Evolutionary conservation across 2,888 invertebrate genomes (phyloP), one percentile per base, ranked within the genome.

Genomic region (Cordylochernes scorpioides): DNA sequence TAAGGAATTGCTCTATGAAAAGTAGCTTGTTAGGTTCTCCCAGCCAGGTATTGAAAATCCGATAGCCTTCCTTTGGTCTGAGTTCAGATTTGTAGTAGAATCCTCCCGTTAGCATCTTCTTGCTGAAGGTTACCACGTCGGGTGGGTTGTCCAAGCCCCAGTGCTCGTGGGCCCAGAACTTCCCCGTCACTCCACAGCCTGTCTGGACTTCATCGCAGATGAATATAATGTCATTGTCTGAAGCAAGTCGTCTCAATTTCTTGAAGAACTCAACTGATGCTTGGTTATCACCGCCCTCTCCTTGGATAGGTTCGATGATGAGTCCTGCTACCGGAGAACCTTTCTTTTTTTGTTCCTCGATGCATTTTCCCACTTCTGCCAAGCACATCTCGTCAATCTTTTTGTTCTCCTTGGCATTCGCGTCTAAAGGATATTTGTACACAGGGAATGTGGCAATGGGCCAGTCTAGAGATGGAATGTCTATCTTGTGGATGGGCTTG

Each of bases 1-100:
- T 64, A 21, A 91, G 45, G 7, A 86, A 67, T 36, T 66, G 67
- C 48, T 84, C 77, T 31, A 97, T 55, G 13, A 94, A 55, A 24
- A 91, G 55, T 26, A 94, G 49, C 57, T 94, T 94, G 34, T 78
- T 68, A 3, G 94, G 91, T 53, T 97, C 97, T 6, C 97, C 97
- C 71, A 94, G 77, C 97, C 97, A 97, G 0, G 97, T 97, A 56
- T 97, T 97, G 57, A 88, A 94, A 40, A 97, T 72, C 34, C 94
- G 64, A 52, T 71, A 86, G 0, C 75, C 56, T 35, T 71, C 67
- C 12, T 64, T 59, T 3, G 77, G 69, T 41, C 72, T 66, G 46
- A 77, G 66, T 36, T 77, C 70, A 3, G 64, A 54, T 18, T 60
- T 64, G 50, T 70, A 73, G 53, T 71, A 97, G 53, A 74, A 91